Evolutionary conservation across 2,888 invertebrate genomes (phyloP), one percentile per base, ranked within the genome.

Genomic region (Lithophane socia): DNA sequence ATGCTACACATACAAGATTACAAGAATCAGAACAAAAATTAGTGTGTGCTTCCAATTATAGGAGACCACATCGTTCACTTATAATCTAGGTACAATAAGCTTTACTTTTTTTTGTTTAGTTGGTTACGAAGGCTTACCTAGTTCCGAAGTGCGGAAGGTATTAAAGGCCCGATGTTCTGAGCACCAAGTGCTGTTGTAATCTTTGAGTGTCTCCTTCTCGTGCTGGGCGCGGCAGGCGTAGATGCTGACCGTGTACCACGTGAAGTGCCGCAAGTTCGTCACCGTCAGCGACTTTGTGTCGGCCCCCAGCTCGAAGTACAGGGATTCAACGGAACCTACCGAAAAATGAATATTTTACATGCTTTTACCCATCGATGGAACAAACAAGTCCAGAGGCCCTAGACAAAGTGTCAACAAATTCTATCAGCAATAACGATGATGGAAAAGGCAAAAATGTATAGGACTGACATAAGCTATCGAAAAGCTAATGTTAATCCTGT

Each of bases 221-320:
- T 97, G 97, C 78, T 93, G 92, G 87, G 97, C 97, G n/a, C 98
- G 97, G 89, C 99, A 99, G 7, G 98, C 99, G 93, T 97, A 97
- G 69, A 99, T 97, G 85, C 97, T 97, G 75, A 99, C 97, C 29
- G 97, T 97, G 94, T 99, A 99, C 88, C 97, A 97, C 0, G 98
- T 97, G 93, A 97, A 99, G 95, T 99, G 99, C 13, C 97, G 97
- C 87, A 99, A 95, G 56, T 97, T 87, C 3, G 82, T 84, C 79
- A 96, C 93, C 2, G 87, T 87, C 70, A 96, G 87, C 60, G 92
- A 89, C 3, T 88, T 88, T 56, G 90, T 96, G 61, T 92, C 94
- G 83, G 98, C 97, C 13, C 97, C 96, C 88, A 97, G 95, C 71
- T 97, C 95, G 86, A 89, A 96, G 94, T 92, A 95, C 83, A 91